Evolutionary conservation across 2,113 vertebrate genomes (phyloP).

Genomic region (Micromys minutus): DNA sequence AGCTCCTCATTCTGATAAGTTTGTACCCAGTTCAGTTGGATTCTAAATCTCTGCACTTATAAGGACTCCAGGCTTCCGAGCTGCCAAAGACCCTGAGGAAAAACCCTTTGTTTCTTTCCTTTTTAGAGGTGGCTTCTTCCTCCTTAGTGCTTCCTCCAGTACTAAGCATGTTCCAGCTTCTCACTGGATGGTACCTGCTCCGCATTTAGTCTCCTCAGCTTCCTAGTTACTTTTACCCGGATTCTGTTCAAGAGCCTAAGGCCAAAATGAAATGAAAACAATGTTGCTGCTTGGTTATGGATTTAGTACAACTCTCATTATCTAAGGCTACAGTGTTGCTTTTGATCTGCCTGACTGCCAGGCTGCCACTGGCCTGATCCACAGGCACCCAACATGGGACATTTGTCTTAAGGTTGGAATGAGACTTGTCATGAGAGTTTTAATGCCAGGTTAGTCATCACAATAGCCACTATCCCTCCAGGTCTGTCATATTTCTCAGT

Average conservation of each 20-base stretch:
- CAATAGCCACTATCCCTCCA: neutral
- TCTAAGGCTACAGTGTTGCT: fast-evolving
- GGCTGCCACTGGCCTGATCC: neutral
- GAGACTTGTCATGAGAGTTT: neutral
- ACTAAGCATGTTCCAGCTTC: neutral
- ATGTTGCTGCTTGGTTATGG: fast-evolving
- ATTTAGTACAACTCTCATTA: neutral
- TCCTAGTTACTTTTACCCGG: neutral
- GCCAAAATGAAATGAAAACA: neutral
- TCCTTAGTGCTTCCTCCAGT: too few species aligned
- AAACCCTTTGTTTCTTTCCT: neutral
- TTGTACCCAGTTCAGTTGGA: neutral
- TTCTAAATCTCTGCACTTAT: neutral
- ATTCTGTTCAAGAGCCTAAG: neutral
- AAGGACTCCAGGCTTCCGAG: too few species aligned
- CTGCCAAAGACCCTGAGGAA: neutral
- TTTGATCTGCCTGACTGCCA: neutral
- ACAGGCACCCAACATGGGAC: neutral
- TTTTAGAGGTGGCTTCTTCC: too few species aligned
- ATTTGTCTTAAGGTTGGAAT: neutral
- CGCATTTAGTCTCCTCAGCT: neutral
- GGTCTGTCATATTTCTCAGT: fast-evolving
- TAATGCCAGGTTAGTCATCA: neutral
- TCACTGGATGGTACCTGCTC: neutral
- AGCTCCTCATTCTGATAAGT: too few species aligned